Evolutionary conservation across 2,888 invertebrate species (phyloP), one percentile per base, ranked within the genome.

Genomic region (Drosophila atripex): DNA sequence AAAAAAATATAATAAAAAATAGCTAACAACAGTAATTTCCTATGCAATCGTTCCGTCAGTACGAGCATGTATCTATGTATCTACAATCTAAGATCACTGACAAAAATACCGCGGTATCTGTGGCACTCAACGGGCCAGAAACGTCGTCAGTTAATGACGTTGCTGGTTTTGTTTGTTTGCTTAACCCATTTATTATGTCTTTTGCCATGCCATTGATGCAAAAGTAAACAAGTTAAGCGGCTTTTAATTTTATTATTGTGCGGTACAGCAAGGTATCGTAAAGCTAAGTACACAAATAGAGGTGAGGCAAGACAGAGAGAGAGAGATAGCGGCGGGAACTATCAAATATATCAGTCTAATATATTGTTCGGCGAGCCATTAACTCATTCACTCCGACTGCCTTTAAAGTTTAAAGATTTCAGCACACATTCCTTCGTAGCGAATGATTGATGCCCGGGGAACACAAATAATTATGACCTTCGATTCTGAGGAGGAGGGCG

Each of bases 181-280:
- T 70, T 70, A 70, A 70, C 70, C 70, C 70, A 70, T 70, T 70
- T 70, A 64, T 72, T 64, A 51, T 54, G 73, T 73, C 73, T 64
- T 64, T 54, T 70, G 73, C 73, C 72, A 63, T 70, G 73, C 73
- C 70, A 70, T 70, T 70, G 69, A 70, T 70, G 65, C 53, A 72
- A 70, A 70, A 72, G 69, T 50, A 70, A 70, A 70, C 72, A 70
- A 70, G 69, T 70, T 70, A 70, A 70, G 69, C 69, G 69, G 69
- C 69, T 70, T 70, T 70, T 72, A 70, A 70, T 64, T 64, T 45
- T 64, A 64, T 64, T 64, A 66, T 64, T 64, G 68, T 64, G 55
- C 68, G 21, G 45, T 66, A 28, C n/a, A 39, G 28, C 39, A 9
- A 39, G 25, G 59, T 57, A 56, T 56, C 55, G 55, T 59, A 45